These are phyloP conservation scores for Polydesmus complanatus DNA, from an alignment of 2,888 invertebrate species.

Conservation along the genomic window DNA sequence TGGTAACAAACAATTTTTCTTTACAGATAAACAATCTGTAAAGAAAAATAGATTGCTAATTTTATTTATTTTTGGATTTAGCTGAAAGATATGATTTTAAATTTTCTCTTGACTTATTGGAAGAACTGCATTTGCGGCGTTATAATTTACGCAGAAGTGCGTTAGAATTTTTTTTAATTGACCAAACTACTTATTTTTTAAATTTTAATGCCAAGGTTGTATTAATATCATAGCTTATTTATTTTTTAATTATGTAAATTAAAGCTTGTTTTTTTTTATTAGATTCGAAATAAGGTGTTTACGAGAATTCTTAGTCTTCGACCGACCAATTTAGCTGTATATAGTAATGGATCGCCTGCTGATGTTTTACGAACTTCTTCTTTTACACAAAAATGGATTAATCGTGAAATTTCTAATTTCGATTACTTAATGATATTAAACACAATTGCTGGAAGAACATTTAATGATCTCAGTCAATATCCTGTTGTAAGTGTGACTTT, in stretches of 20 bases:
- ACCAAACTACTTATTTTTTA: conserved; percentile 50
- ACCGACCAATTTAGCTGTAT: conserved; percentile 42
- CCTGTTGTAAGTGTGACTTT: conserved; percentile 33
- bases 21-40: conserved; percentile 10
- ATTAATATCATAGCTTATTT: neutral
- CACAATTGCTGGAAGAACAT: conserved; percentile 38
- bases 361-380: conserved; percentile 46
- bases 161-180: conserved; percentile 48
- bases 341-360: conserved; percentile 44
- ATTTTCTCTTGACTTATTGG: conserved; percentile 41
- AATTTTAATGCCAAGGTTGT: conserved; percentile 46
- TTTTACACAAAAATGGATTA: conserved; percentile 45
- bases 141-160: conserved; percentile 49
- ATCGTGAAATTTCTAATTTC: conserved; percentile 37
- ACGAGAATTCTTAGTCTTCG: conserved; percentile 44
- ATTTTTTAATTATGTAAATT: neutral
- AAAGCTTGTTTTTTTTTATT: conserved; percentile 2
- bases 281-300: conserved; percentile 45
- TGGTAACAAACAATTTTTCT: conserved; percentile 20
- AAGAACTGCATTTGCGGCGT: conserved; percentile 48
- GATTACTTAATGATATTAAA: conserved; percentile 39
- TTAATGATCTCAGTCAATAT: conserved; percentile 39
- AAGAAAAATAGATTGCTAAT: conserved; percentile 2
- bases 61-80: neutral
- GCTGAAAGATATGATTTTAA: conserved; percentile 31